Base-by-base conservation (phyloP, 64 coral and sea anemone genomes). In the Pachyseris speciosa region DNA sequence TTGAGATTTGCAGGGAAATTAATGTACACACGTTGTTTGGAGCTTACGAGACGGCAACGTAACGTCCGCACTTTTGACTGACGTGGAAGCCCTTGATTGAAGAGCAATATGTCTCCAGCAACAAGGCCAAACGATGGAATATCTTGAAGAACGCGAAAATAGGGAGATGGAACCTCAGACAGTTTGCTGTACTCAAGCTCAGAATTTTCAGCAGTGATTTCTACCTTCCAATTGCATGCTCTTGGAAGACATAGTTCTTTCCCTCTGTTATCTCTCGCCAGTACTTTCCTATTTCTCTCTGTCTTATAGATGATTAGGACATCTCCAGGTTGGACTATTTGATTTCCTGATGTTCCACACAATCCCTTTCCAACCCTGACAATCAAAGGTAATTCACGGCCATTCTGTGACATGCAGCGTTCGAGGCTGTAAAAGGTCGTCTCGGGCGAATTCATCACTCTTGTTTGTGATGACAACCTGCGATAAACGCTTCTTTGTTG, bases 341-440 rank as follows among this genome's bases (percentile, higher is more conserved):
- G 47, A 40, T 40, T n/a, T 17, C 5, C 51, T n/a, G 64, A 53
- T 15, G 78, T 78, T 37, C 92, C 85, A 37, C 34, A 55, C 36
- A 83, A 65, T 25, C 92, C 85, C 39, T 89, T n/a, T 11, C 55
- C 20, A 34, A 94, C 92, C 15, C 74, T 73, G 17, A 94, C 86
- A 30, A 89, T 61, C 20, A 88, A 86, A 28, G 92, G 92, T 5
- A 89, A 26, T 0, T 75, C 32, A 20, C 5, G 13, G 10, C 64
- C 37, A 61, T 42, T 17, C 7, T 74, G 48, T 53, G 17, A 24
- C 25, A 91, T 64, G 64, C 72, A 91, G 12, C 27, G 16, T 15
- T 63, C 9, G 12, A 61, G 77, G n/a, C 33, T 38, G 19, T 39
- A 37, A 81, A 27, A 60, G 8, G 22, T 33, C 77, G 1, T 26